Evolutionary conservation across 1,140 invertebrate genomes (phyloP).

Genomic region (Orius insidiosus): DNA sequence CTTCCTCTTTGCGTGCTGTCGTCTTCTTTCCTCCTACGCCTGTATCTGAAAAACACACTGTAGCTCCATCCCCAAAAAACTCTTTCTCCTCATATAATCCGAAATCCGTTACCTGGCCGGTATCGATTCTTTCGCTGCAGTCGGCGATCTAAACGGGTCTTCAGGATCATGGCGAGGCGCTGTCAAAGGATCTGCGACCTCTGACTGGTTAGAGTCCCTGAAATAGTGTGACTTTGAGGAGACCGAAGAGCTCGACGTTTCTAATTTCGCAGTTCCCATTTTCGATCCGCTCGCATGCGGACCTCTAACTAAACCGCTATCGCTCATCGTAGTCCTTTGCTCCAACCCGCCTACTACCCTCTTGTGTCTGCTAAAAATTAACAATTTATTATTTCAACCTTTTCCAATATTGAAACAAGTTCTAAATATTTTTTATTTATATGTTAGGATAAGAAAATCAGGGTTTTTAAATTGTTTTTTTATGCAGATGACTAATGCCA

Average conservation of each 20-base stretch:
- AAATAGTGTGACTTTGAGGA: slow-evolving; percentile 4
- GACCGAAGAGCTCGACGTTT: neutral
- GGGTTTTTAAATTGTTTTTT: too few species aligned
- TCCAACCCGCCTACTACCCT: slow-evolving; percentile 10
- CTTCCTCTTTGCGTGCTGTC: slow-evolving; percentile 3
- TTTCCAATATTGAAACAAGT: neutral
- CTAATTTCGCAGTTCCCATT: slow-evolving; percentile 4
- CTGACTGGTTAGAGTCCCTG: slow-evolving; percentile 1
- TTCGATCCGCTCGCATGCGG: neutral
- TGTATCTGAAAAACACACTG: slow-evolving; percentile 21
- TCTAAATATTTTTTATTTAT: too few species aligned
- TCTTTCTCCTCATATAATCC: neutral
- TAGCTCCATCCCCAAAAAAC: slow-evolving; percentile 4
- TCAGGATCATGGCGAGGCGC: slow-evolving; percentile 13
- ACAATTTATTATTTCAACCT: neutral
- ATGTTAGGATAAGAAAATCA: too few species aligned
- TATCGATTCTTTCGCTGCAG: slow-evolving; percentile 17
- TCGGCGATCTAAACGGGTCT: slow-evolving; percentile 14
- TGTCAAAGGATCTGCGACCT: neutral
- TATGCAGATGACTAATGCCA: too few species aligned
- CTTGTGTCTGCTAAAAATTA: slow-evolving; percentile 4
- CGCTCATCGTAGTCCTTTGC: slow-evolving; percentile 11
- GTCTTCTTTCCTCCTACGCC: slow-evolving; percentile 30
- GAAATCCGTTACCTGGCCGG: slow-evolving; percentile 17
- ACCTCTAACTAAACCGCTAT: slow-evolving; percentile 10